Percentiles rank a stretch among this genome's conserved stretches.
phyloP scores from a whole-genome alignment of 2,888 invertebrate genomes.

The Tenthredo amoena region DNA sequence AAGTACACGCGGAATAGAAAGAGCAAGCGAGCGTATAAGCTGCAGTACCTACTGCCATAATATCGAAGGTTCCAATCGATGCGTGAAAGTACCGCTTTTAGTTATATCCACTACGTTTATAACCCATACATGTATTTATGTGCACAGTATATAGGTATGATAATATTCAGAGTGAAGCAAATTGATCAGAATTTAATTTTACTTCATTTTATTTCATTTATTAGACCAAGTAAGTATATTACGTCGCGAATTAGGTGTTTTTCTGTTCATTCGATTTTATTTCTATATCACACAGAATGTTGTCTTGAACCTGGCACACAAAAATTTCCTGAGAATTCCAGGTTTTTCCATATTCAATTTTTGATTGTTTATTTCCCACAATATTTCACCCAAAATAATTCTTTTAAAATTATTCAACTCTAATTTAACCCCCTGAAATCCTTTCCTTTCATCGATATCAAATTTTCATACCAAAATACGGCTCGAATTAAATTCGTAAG shows the following conservation, averaged over 20 bases:
- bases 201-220: background rate
- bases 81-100: slow-evolving; percentile 26
- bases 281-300: too few species aligned
- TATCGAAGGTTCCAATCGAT: slow-evolving; percentile 26
- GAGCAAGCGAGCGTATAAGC: background rate
- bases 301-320: too few species aligned
- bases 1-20: background rate
- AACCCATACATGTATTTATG: background rate
- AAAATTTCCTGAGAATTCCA: too few species aligned
- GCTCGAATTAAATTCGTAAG: too few species aligned
- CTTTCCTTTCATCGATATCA: too few species aligned
- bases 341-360: too few species aligned
- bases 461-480: too few species aligned
- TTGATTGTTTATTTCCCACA: too few species aligned
- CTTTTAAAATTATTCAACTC: too few species aligned
- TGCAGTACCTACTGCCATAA: background rate
- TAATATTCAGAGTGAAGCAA: background rate
- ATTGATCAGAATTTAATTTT: background rate
- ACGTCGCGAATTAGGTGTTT: background rate
- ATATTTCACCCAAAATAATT: too few species aligned
- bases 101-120: background rate
- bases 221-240: background rate
- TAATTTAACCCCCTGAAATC: too few species aligned
- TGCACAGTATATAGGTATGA: background rate
- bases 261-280: too few species aligned